Base-by-base conservation (phyloP, 2,113 vertebrate species). In the Xiphophorus couchianus region DNA sequence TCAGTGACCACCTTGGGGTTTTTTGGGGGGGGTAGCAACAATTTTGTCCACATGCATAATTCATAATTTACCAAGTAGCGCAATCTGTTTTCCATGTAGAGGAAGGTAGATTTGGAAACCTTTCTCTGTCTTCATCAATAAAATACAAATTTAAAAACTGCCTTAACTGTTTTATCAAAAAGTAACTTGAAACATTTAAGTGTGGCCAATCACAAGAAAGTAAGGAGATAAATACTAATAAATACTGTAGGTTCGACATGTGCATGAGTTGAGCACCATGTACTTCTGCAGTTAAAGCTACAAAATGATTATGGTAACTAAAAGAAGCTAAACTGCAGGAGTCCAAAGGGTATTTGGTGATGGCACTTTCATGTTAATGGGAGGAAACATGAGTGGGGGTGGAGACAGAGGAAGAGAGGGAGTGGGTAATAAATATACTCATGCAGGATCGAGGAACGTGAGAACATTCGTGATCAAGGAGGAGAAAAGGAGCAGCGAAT, bases 361-460 rank as follows among this genome's bases (percentile, higher is more conserved):
- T 37, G 62, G n/a, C 64, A 72, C 39, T 54, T 11, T 58, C 39
- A 60, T 19, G 13, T 70, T 51, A 63, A 8, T 76, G 65, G 66
- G 62, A 69, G 6, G 13, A 51, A 60, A 58, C 0, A 3, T 22
- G 37, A 30, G 9, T 29, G 14, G 19, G 54, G 75, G 68, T 28
- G 65, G 33, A 72, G 51, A 35, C 73, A 37, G 22, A 74, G 44
- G 11, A 67, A 19, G 19, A 17, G 28, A n/a, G 17, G 39, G 77
- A 73, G 65, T 62, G 69, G 69, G 29, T 14, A 10, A 28, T 19
- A 76, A 62, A 51, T 83, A 69, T 51, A 69, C 17, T 69, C 65
- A 78, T 42, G 29, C 69, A 74, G 77, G 66, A 61, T 35, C 39
- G 63, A 77, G 74, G 70, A 82, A 76, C 27, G 63, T 81, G 68